Percentiles rank a stretch among this genome's conserved stretches.
Conservation (phyloP, 2,888 invertebrate genomes). For the Drosophila paranaensis region DNA sequence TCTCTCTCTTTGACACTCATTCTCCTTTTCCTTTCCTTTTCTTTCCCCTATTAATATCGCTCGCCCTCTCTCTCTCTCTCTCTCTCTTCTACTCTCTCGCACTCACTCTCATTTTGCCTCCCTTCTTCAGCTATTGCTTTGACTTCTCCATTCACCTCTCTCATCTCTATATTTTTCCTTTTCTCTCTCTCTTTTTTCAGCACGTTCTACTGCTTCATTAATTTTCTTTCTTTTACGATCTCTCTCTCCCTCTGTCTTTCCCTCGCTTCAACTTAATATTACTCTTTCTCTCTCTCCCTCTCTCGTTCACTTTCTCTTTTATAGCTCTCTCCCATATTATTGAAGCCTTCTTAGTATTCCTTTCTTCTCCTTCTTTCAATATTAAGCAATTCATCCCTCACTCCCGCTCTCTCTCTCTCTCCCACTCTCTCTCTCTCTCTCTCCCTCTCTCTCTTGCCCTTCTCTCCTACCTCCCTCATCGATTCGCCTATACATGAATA, state of each 20-base stretch:
- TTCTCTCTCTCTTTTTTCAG: neutral
- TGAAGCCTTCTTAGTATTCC: neutral
- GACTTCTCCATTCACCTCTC: too few species aligned
- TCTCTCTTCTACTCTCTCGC: neutral
- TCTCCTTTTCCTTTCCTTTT: neutral
- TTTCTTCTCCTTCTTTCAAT: too few species aligned
- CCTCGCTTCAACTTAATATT: neutral
- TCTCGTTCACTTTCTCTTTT: neutral
- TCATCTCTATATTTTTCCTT: too few species aligned
- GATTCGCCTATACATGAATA: conserved; percentile 15
- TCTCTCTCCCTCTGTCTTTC: neutral
- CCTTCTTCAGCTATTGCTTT: too few species aligned
- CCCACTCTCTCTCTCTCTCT: neutral
- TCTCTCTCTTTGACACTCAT: too few species aligned
- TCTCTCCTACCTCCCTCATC: neutral
- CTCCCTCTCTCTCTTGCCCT: neutral
- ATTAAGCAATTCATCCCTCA: neutral
- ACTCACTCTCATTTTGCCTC: neutral
- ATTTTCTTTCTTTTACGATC: too few species aligned
- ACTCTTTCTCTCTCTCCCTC: neutral
- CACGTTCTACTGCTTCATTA: neutral
- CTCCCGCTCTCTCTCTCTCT: neutral
- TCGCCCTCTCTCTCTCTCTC: neutral
- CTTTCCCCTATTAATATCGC: neutral
- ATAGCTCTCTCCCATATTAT: too few species aligned